A percentile compares a stretch with the other conserved stretches of the same genome.
Conservation (phyloP, 2,888 invertebrate genomes). For the Zhengitettix transpicula region DNA sequence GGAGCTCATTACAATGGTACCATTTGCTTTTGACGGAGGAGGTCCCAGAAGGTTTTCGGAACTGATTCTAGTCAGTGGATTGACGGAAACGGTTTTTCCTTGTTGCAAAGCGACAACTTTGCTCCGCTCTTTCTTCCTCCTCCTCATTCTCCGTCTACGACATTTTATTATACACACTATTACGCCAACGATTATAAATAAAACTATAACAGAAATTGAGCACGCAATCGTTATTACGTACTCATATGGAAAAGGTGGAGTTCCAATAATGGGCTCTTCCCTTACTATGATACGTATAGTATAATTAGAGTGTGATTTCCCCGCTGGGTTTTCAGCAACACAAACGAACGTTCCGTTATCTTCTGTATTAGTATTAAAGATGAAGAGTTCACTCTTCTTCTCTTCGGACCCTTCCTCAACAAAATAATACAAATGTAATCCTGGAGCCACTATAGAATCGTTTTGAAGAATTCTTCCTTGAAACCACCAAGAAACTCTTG, state of each 20-base stretch:
- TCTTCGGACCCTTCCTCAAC: slow-evolving; percentile 56
- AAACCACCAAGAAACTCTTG: slow-evolving; percentile 68
- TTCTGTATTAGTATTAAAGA: slow-evolving; percentile 56
- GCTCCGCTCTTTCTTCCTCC: slow-evolving; percentile 21
- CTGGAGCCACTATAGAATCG: slow-evolving; percentile 49
- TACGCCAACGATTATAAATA: slow-evolving; percentile 46
- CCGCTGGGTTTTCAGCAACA: slow-evolving; percentile 72
- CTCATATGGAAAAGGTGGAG: slow-evolving; percentile 50
- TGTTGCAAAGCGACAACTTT: slow-evolving; percentile 36
- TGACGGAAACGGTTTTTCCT: slow-evolving; percentile 19
- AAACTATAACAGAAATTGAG: slow-evolving; percentile 44
- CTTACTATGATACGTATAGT: slow-evolving; percentile 60
- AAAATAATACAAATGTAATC: slow-evolving; percentile 50
- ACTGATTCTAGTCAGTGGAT: slow-evolving; percentile 24
- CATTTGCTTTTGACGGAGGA: slow-evolving; percentile 30
- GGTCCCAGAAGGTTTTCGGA: slow-evolving; percentile 1
- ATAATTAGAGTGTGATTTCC: slow-evolving; percentile 60
- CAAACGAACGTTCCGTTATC: slow-evolving; percentile 79
- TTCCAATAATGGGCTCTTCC: slow-evolving; percentile 51
- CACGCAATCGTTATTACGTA: slow-evolving; percentile 52
- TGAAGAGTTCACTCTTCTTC: slow-evolving; percentile 61
- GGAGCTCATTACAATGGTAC: slow-evolving; percentile 27
- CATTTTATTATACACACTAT: slow-evolving; percentile 27
- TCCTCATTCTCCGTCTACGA: slow-evolving; percentile 17
- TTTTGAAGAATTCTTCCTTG: slow-evolving; percentile 44